These are phyloP conservation scores for Pterostichus niger DNA, from an alignment of 2,888 invertebrate species.

Conservation along the genomic window DNA sequence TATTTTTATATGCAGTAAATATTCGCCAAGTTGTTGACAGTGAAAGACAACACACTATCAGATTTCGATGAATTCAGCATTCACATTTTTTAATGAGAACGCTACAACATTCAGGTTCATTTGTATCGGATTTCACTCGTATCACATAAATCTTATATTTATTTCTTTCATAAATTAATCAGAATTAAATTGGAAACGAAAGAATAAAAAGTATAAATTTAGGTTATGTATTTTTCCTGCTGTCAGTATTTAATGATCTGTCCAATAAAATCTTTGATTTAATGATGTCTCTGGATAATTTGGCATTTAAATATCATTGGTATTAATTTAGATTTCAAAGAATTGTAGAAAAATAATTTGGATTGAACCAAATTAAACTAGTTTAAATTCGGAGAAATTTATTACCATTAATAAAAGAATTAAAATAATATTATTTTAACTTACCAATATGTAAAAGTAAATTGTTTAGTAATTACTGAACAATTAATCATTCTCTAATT, in stretches of 20 bases:
- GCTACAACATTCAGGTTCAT: neutral
- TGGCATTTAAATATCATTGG: too few species aligned
- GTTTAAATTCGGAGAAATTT: too few species aligned
- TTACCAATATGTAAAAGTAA: too few species aligned
- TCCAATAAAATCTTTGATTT: neutral
- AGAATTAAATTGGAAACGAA: neutral
- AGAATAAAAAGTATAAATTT: neutral
- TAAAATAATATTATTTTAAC: too few species aligned
- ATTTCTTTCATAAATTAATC: slow-evolving; percentile 11
- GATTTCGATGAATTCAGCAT: slow-evolving; percentile 21
- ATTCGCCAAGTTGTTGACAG: neutral
- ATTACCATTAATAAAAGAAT: too few species aligned
- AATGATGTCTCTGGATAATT: neutral
- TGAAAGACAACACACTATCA: slow-evolving; percentile 6
- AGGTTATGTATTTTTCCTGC: neutral
- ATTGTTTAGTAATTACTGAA: too few species aligned
- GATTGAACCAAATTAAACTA: too few species aligned
- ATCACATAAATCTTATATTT: slow-evolving; percentile 17
- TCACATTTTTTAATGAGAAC: slow-evolving; percentile 7
- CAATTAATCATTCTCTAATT: too few species aligned
- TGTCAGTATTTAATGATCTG: neutral
- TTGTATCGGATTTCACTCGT: slow-evolving; percentile 15
- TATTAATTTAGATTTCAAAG: too few species aligned
- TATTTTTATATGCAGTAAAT: too few species aligned
- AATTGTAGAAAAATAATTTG: too few species aligned